phyloP scores from a whole-genome alignment of 2,797 vertebrate genomes.

The Urocyon cinereoargenteus region DNA sequence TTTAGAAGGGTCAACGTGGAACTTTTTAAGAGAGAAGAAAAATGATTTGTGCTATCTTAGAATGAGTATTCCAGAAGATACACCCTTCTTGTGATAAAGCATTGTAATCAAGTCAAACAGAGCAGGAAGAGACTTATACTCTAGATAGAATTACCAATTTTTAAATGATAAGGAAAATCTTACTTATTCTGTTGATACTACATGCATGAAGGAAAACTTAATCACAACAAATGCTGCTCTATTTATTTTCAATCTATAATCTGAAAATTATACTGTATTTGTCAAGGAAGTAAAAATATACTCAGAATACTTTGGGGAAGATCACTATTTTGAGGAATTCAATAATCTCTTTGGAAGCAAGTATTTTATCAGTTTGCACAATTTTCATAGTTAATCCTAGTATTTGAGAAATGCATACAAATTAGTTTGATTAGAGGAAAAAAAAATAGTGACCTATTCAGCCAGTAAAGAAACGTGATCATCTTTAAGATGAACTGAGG shows the following conservation, averaged over 20 bases:
- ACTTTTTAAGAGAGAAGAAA: conserved; percentile 45
- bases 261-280: not conserved
- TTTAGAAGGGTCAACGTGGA: not conserved
- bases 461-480: not conserved
- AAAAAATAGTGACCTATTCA: not conserved
- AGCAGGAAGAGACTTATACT: not conserved
- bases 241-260: not conserved
- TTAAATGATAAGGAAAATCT: not conserved
- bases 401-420: not conserved
- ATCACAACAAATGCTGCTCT: conserved; percentile 27
- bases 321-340: conserved; percentile 29
- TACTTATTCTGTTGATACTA: conserved; percentile 17
- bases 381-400: conserved; percentile 24
- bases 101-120: conserved; percentile 18
- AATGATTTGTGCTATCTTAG: not conserved
- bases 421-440: conserved; percentile 1
- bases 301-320: not conserved
- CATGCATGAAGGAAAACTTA: conserved; percentile 1
- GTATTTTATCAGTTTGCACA: not conserved
- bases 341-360: conserved; percentile 41
- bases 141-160: conserved; percentile 5
- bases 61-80: not conserved
- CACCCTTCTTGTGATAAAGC: not conserved
- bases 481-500: not conserved
- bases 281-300: conserved; percentile 37